Base-by-base conservation (phyloP, 2,113 vertebrate genomes). In the Epinephelus moara region DNA sequence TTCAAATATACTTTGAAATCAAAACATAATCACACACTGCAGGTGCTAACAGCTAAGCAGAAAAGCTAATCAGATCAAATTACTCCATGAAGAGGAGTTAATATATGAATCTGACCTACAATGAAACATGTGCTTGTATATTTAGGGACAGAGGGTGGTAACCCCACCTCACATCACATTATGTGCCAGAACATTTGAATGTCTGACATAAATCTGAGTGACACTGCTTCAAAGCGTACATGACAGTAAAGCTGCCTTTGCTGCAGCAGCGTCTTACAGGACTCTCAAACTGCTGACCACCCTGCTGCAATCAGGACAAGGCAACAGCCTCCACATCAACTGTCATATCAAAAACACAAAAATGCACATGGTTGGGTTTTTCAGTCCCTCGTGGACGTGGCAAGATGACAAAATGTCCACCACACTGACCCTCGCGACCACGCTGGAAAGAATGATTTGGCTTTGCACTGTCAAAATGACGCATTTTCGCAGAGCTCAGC, bases 91-190 rank as follows among this genome's bases (percentile, higher is more conserved):
- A 68, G 63, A 49, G n/a, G 68, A 70, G 53, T 56, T 59, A 1
- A 72, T 59, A 27, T 17, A 72, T 47, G 53, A 59, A 59, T 45
- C 37, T 45, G 53, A 57, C 70, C 70, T 23, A 56, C 68, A 56
- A 42, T 70, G 52, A 56, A 27, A 47, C 53, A 42, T 2, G 33
- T 25, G 53, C n/a, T 4, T 6, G n/a, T 25, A 45, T 59, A 53
- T 72, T 71, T 27, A 47, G 37, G 70, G 30, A 70, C 21, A 13
- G 30, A 1, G 70, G 11, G 1, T 11, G 18, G 33, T 42, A 56
- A 70, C 52, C 52, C 21, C 30, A 56, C 69, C 69, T 56, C 69
- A 6, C 21, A 23, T 59, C 70, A 3, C 21, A 7, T 21, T 12
- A 27, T 27, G n/a, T 27, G 70, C 55, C 70, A 25, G 19, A 45